Evolutionary conservation across 2,888 invertebrate genomes (phyloP).

Genomic region (Gastrophysa polygoni): DNA sequence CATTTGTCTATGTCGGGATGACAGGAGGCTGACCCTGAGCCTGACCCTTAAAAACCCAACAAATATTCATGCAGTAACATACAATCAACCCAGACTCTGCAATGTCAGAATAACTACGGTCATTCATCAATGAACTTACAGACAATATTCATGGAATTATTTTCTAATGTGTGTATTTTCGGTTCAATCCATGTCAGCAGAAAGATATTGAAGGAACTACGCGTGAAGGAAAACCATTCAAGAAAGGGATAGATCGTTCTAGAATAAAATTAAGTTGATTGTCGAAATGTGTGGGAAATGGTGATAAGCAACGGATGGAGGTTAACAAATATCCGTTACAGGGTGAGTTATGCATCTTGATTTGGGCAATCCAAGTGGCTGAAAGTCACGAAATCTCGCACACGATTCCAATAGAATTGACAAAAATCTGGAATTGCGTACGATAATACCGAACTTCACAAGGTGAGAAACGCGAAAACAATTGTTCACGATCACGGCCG

Average conservation of each 20-base stretch:
- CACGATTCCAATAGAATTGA: background rate
- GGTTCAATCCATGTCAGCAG: too few species aligned
- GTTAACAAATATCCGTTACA: background rate
- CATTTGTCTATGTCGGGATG: too few species aligned
- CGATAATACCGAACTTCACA: too few species aligned
- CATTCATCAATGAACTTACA: too few species aligned
- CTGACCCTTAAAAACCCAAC: too few species aligned
- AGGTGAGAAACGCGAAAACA: conserved; percentile 4
- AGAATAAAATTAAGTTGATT: background rate
- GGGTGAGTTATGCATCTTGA: background rate
- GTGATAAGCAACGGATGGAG: background rate
- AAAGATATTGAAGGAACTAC: too few species aligned
- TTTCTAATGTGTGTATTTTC: too few species aligned
- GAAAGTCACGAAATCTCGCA: background rate
- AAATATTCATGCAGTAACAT: too few species aligned
- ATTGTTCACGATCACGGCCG: background rate
- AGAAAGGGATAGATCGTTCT: background rate
- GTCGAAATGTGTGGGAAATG: background rate
- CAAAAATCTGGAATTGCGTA: background rate
- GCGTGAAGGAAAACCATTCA: background rate
- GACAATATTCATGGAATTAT: too few species aligned
- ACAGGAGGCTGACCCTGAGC: too few species aligned
- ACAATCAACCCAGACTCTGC: too few species aligned
- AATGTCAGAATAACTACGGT: too few species aligned
- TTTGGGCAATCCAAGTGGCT: background rate